A percentile compares a stretch with the other conserved stretches of the same genome.
Evolutionary conservation across 37 sponge, comb jelly and placozoan genomes (phyloP).

Genomic region (Haliclona indistincta): DNA sequence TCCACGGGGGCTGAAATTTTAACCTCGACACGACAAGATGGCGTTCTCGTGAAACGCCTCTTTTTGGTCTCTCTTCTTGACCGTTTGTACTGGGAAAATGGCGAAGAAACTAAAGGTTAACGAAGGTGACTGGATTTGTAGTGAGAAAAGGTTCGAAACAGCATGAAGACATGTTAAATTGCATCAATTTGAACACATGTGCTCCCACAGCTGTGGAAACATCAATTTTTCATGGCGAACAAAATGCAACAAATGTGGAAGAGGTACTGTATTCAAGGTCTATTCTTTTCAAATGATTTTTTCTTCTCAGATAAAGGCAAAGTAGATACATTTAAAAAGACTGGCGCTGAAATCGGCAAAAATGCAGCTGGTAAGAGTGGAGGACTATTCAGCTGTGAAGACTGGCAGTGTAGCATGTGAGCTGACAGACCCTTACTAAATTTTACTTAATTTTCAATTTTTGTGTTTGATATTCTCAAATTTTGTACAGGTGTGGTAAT

Average conservation of each 20-base stretch:
- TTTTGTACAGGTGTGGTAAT: conserved; percentile 83
- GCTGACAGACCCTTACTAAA: background rate
- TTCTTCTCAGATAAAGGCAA: conserved; percentile 61
- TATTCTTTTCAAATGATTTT: background rate
- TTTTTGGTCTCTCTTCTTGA: too few species aligned
- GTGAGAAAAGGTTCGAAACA: conserved; percentile 60
- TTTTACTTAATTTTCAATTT: background rate
- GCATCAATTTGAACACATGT: background rate
- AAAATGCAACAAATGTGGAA: conserved; percentile 93
- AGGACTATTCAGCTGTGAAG: conserved; percentile 97
- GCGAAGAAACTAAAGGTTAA: conserved; percentile 54
- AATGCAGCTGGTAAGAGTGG: conserved; percentile 90
- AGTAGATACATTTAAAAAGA: conserved; percentile 79
- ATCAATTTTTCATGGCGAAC: conserved; percentile 90
- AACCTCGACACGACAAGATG: too few species aligned
- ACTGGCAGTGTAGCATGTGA: conserved; percentile 96
- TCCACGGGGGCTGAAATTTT: too few species aligned
- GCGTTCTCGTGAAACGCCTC: too few species aligned
- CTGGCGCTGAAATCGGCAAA: conserved; percentile 89
- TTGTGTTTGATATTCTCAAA: background rate
- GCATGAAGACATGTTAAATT: background rate
- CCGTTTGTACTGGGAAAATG: conserved; percentile 16
- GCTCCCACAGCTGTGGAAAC: conserved; percentile 83
- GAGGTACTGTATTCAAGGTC: conserved; percentile 42
- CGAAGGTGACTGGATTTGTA: conserved; percentile 98